Percentiles rank a stretch among this genome's conserved stretches.
phyloP scores from a whole-genome alignment of 2,797 vertebrate species.

The Triplophysa bombifrons region DNA sequence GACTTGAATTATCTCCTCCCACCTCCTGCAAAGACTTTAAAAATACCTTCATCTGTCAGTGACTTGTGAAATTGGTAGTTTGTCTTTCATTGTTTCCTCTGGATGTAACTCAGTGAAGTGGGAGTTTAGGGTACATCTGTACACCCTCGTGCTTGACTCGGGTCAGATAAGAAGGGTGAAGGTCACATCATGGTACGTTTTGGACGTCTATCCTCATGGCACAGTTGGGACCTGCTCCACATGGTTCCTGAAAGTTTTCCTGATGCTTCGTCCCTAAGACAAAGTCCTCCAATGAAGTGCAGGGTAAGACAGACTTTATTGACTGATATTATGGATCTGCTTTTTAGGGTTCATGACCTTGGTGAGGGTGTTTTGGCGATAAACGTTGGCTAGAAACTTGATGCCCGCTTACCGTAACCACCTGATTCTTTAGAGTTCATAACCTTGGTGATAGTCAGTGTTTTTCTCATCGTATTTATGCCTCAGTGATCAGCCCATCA shows the following conservation, averaged over 20 bases:
- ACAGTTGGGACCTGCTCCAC: constrained; percentile 78
- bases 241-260: constrained; percentile 66
- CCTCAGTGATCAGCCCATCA: neutral
- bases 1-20: too few relatives aligned
- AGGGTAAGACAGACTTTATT: constrained; percentile 67
- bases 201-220: constrained; percentile 72
- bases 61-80: constrained; percentile 17
- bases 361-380: neutral
- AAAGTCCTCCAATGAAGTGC: constrained; percentile 19
- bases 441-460: neutral
- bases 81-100: neutral
- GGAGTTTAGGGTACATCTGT: neutral
- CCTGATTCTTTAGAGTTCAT: neutral
- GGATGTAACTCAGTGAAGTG: constrained; percentile 3
- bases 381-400: neutral
- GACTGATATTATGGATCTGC: neutral
- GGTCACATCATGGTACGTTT: constrained; percentile 71
- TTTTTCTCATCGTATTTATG: neutral
- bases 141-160: neutral
- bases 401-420: neutral
- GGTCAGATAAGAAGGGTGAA: neutral
- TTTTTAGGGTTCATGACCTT: neutral
- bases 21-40: neutral
- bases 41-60: neutral
- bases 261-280: constrained; percentile 34